Evolutionary conservation across 2,797 vertebrate species (phyloP).

Genomic region (Xiphorhynchus erythropygius): DNA sequence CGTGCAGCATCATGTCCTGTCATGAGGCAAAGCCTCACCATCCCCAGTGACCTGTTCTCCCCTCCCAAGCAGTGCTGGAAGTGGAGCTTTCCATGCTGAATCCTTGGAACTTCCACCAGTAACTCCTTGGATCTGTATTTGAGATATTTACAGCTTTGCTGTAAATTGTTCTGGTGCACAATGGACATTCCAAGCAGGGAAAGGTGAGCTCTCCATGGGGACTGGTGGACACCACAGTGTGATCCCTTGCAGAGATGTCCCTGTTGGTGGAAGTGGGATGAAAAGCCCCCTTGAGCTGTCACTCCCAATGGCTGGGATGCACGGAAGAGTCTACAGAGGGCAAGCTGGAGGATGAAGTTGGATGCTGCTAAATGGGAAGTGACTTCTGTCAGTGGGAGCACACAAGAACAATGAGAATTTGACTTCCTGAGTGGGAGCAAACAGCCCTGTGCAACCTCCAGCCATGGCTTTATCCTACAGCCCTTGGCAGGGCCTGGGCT

Average conservation of each 20-base stretch:
- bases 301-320: rapidly evolving
- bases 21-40: not conserved
- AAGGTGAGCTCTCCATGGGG: not conserved
- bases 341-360: rapidly evolving
- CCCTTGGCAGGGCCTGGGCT: not conserved
- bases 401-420: not conserved
- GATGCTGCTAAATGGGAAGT: not conserved
- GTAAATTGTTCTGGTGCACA: rapidly evolving
- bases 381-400: not conserved
- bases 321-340: not conserved
- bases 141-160: not conserved
- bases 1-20: rapidly evolving
- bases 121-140: not conserved
- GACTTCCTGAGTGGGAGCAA: not conserved
- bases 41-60: not conserved
- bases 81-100: not conserved
- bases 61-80: not conserved
- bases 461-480: not conserved
- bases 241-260: not conserved
- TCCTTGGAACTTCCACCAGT: rapidly evolving
- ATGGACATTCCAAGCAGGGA: not conserved
- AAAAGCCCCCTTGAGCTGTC: rapidly evolving
- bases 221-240: not conserved
- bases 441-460: not conserved
- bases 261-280: not conserved